A percentile compares a stretch with the other conserved stretches of the same genome.
Evolutionary conservation across 2,797 vertebrate genomes (phyloP).

Genomic region (Xyrichtys novacula): DNA sequence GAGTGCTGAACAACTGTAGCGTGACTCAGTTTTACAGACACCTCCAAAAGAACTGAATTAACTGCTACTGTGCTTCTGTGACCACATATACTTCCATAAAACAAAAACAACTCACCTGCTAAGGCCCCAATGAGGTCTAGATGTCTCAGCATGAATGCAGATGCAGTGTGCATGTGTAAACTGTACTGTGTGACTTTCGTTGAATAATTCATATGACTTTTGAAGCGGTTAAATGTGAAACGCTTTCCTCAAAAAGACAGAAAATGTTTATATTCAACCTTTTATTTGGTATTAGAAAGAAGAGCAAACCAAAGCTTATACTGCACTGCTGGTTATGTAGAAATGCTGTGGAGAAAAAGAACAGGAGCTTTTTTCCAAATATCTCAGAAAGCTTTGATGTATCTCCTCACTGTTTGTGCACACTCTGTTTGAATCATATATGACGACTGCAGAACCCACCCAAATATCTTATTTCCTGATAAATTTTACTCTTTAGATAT

Average conservation of each 20-base stretch:
- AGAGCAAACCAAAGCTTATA: conserved; percentile 58
- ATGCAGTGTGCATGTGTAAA: conserved; percentile 35
- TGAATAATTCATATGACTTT: conserved; percentile 16
- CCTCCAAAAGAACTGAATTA: conserved; percentile 29
- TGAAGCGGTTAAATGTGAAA: conserved; percentile 2
- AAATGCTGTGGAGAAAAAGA: conserved; percentile 50
- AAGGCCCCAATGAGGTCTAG: conserved; percentile 35
- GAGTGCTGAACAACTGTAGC: conserved; percentile 33
- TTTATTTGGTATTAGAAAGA: conserved; percentile 81
- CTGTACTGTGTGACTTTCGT: conserved; percentile 15
- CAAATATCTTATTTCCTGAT: conserved; percentile 31
- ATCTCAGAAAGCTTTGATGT: conserved; percentile 26
- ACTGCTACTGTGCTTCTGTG: conserved; percentile 37
- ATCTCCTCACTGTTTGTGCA: conserved; percentile 26
- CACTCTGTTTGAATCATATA: conserved; percentile 39
- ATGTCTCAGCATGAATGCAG: conserved; percentile 41
- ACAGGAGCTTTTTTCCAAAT: conserved; percentile 26
- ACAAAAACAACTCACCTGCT: conserved; percentile 76
- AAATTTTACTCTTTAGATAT: conserved; percentile 30
- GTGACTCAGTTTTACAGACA: conserved; percentile 12
- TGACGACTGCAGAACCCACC: conserved; percentile 7
- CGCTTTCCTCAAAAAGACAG: background rate
- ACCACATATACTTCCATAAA: conserved; percentile 44
- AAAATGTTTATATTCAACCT: conserved; percentile 47
- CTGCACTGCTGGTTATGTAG: conserved; percentile 40